Conservation (phyloP, 2,888 invertebrate genomes). For the Drosophila demipolita region DNA sequence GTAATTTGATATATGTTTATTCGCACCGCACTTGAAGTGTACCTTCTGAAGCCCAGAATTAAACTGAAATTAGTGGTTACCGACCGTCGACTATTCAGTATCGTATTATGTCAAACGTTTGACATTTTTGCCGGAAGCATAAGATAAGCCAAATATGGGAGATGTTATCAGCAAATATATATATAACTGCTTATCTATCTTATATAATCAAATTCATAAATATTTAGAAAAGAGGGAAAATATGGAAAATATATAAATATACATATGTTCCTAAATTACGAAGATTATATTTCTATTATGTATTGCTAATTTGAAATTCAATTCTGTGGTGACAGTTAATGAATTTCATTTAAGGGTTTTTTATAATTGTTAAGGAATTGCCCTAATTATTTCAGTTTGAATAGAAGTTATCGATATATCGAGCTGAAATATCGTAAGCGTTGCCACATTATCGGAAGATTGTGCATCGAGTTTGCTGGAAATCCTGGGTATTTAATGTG, state of each 20-base stretch:
- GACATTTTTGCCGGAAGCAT: constrained; percentile 12
- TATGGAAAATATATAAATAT: not conserved
- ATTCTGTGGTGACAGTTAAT: not conserved
- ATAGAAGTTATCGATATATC: constrained; percentile 31
- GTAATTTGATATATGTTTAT: not conserved
- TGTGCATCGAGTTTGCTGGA: constrained; percentile 1
- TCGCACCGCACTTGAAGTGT: constrained; percentile 13
- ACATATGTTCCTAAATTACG: not conserved
- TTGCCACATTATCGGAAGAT: constrained; percentile 21
- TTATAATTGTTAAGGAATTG: no score
- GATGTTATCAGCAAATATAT: not conserved
- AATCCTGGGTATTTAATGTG: constrained; percentile 23
- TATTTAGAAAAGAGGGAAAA: not conserved
- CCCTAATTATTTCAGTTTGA: not conserved
- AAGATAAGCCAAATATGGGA: constrained; percentile 2
- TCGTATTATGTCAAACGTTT: not conserved
- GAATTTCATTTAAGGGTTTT: no score
- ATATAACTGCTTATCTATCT: not conserved
- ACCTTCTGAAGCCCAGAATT: constrained; percentile 14
- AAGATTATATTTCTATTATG: not conserved
- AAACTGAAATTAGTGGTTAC: constrained; percentile 23
- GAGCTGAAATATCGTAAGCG: not conserved
- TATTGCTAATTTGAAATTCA: not conserved
- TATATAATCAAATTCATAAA: not conserved
- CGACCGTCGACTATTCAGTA: not conserved